Base-by-base conservation (phyloP, 2,113 vertebrate species). In the Scopus umbretta region DNA sequence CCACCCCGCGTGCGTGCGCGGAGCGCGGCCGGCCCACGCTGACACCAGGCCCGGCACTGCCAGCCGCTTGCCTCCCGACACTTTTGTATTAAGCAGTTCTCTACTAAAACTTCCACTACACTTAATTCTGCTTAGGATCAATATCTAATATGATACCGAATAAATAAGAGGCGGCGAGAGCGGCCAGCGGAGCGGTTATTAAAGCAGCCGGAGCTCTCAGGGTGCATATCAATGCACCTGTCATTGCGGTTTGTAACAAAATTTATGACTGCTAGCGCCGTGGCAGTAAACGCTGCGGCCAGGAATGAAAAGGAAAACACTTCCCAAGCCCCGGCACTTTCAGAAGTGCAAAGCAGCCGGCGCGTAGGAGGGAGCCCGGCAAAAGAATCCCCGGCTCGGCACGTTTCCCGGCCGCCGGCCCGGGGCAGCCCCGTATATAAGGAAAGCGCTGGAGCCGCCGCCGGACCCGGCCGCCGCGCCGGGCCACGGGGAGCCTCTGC, bases 181-280 rank as follows among this genome's bases (percentile, higher is more conserved):
- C 86, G 97, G 96, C 98, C 97, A 97, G 98, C 93, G 98, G 97
- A 98, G 98, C 98, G 98, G 99, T 98, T 99, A 97, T 98, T 98
- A 98, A 94, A 98, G 98, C 98, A 98, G 98, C 97, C 97, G 97
- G 98, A 97, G 98, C 97, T 97, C 98, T 98, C 98, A 97, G 98
- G 97, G 98, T 98, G 99, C 99, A 99, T 99, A 99, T 99, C 99
- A 99, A 99, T 99, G 99, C 99, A 99, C 99, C 99, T 99, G 99
- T 99, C 99, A 99, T 96, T 99, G 98, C 97, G 98, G 98, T 98
- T 98, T 98, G 98, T 98, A 98, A 98, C 98, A 98, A 98, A 99
- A 99, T 99, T 99, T 99, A 99, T 99, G 99, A 99, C 98, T 98
- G 94, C 98, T 97, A 98, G 98, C 98, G 95, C 98, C 97, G 98